These are phyloP conservation scores for Falco concolor DNA, from an alignment of 2,797 vertebrate genomes.

Conservation along the genomic window DNA sequence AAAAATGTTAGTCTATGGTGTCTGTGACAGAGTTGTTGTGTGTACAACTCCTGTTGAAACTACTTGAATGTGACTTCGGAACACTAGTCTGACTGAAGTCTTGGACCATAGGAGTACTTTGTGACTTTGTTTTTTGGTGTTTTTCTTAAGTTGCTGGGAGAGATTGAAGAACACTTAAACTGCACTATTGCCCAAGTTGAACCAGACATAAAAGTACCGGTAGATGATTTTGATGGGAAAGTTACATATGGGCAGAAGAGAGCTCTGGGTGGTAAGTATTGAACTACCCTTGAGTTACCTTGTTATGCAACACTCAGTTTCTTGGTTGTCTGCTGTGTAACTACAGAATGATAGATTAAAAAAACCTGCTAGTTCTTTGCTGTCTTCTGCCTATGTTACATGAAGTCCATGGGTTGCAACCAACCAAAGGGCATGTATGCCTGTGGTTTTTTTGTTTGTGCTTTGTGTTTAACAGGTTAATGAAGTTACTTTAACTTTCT, in stretches of 20 bases:
- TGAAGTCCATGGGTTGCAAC: not conserved
- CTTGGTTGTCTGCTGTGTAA: not conserved
- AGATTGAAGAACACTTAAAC: constrained; percentile 95
- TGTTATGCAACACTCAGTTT: not conserved
- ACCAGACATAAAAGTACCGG: constrained; percentile 90
- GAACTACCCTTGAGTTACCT: not conserved
- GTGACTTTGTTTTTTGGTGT: not conserved
- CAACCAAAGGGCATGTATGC: not conserved
- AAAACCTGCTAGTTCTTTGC: not conserved
- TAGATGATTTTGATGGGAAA: constrained; percentile 97
- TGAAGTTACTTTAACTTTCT: not conserved
- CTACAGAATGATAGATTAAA: not conserved
- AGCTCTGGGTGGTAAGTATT: constrained; percentile 80
- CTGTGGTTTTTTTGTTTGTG: not conserved
- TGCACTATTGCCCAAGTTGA: constrained; percentile 97
- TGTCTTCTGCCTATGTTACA: not conserved
- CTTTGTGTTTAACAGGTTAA: not conserved
- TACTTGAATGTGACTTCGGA: not conserved
- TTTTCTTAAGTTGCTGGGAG: constrained; percentile 84
- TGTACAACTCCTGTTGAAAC: not conserved
- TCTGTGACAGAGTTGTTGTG: not conserved
- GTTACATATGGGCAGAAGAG: constrained; percentile 91
- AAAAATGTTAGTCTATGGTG: not conserved
- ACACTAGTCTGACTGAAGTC: not conserved
- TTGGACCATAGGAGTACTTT: not conserved